phyloP scores from a whole-genome alignment of 2,797 vertebrate genomes.

The Zalophus californianus region DNA sequence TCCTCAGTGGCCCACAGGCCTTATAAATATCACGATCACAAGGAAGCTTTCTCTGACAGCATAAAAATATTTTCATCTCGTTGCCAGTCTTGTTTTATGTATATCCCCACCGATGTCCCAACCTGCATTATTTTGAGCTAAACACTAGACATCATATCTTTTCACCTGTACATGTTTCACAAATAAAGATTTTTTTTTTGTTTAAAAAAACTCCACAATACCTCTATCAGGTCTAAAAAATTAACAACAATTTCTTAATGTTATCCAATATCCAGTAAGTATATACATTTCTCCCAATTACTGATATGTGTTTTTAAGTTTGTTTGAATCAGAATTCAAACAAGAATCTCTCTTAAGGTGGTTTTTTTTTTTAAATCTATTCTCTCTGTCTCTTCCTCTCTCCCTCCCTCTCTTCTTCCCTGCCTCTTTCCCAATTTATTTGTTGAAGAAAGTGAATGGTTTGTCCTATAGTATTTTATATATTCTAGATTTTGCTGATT shows the following conservation, averaged over 20 bases:
- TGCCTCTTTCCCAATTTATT: background rate
- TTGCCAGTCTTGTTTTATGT: background rate
- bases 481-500: background rate
- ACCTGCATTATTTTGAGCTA: background rate
- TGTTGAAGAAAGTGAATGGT: background rate
- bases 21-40: background rate
- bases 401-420: background rate
- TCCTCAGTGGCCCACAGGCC: background rate
- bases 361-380: background rate
- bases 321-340: background rate
- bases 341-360: background rate
- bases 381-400: background rate
- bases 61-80: background rate
- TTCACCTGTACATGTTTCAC: background rate
- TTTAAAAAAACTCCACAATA: background rate
- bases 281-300: background rate
- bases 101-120: accelerated
- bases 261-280: background rate
- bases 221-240: background rate
- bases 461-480: background rate
- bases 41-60: background rate
- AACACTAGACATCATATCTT: background rate
- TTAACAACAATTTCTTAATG: background rate
- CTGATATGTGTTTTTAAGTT: background rate
- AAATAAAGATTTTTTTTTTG: background rate